Percentiles rank a stretch among this genome's conserved stretches.
Evolutionary conservation across 2,888 invertebrate species (phyloP).

Genomic region (Mayetiola destructor): DNA sequence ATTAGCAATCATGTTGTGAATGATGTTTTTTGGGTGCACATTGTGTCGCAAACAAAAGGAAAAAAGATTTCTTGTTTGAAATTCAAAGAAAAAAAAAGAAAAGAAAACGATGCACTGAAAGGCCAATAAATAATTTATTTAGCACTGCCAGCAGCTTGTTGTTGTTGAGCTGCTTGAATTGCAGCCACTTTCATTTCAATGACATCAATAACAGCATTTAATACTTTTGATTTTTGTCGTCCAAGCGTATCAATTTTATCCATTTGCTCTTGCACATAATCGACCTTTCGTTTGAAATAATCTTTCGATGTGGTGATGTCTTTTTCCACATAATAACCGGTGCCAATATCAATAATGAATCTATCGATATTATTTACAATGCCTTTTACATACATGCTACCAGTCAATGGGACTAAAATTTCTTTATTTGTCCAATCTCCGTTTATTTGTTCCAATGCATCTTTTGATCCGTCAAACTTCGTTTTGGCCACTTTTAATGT

Average conservation of each 20-base stretch:
- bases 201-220: constrained; percentile 62
- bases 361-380: constrained; percentile 67
- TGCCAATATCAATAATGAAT: constrained; percentile 90
- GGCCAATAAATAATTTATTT: too few relatives aligned
- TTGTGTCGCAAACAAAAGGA: too few relatives aligned
- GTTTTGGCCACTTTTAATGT: constrained; percentile 79
- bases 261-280: constrained; percentile 86
- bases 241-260: constrained; percentile 77
- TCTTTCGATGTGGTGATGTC: constrained; percentile 69
- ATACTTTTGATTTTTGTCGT: constrained; percentile 66
- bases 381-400: constrained; percentile 96
- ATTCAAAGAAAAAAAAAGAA: too few relatives aligned
- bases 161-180: constrained; percentile 19
- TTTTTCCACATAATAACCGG: constrained; percentile 92
- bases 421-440: constrained; percentile 64
- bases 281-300: constrained; percentile 82
- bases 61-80: too few relatives aligned
- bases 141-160: not conserved
- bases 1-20: too few relatives aligned
- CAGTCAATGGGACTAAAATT: constrained; percentile 85
- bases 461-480: constrained; percentile 79
- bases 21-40: not conserved
- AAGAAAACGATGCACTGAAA: too few relatives aligned
- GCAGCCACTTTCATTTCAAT: constrained; percentile 52
- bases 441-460: constrained; percentile 65